Percentiles rank a stretch among this genome's conserved stretches.
phyloP scores from a whole-genome alignment of 2,113 vertebrate genomes.

The Tauraco erythrolophus region DNA sequence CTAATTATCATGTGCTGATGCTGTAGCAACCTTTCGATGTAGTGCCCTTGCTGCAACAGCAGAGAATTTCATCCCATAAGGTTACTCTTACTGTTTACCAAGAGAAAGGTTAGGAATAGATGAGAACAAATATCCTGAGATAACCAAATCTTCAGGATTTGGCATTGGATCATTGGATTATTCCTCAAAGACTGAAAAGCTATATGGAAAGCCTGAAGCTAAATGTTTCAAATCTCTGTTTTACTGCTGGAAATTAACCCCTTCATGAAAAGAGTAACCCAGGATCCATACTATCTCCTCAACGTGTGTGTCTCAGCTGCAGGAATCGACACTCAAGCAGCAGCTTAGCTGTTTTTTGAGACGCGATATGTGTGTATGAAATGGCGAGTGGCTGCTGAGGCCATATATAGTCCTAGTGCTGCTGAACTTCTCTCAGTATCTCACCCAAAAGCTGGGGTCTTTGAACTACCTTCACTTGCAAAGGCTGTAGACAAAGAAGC shows the following conservation, averaged over 20 bases:
- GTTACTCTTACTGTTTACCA: background rate
- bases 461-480: background rate
- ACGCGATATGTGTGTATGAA: background rate
- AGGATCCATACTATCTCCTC: background rate
- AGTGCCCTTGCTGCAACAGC: background rate
- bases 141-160: slow-evolving; percentile 37
- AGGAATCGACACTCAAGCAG: background rate
- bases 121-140: slow-evolving; percentile 19
- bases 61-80: background rate
- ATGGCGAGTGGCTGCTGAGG: background rate
- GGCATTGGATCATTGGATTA: background rate
- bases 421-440: background rate
- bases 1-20: slow-evolving; percentile 15
- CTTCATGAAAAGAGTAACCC: background rate
- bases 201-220: background rate
- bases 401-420: background rate
- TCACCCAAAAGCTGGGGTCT: background rate
- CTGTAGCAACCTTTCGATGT: slow-evolving; percentile 9
- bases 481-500: background rate
- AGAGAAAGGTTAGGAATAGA: slow-evolving; percentile 40
- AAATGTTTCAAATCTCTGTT: background rate
- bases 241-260: background rate
- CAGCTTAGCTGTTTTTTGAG: background rate
- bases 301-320: background rate
- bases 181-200: slow-evolving; percentile 18